Evolutionary conservation across 35 echinoderm and acorn worm species (phyloP).

Genomic region (Amphiura filiformis): DNA sequence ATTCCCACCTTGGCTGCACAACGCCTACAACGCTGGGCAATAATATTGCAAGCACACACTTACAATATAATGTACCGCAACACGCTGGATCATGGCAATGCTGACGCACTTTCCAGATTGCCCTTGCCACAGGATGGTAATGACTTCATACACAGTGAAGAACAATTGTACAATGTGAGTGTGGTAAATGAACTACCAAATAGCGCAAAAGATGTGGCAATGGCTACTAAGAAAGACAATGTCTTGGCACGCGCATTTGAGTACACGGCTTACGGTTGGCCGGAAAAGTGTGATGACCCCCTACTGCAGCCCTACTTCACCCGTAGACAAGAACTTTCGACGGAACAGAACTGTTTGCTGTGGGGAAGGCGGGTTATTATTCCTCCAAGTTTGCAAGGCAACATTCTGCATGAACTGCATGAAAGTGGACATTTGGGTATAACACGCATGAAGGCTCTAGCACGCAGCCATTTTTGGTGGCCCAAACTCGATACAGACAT

Average conservation of each 20-base stretch:
- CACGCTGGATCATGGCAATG: conserved; percentile 21
- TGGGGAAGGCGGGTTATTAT: conserved; percentile 48
- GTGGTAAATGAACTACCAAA: conserved; percentile 40
- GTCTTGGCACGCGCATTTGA: conserved; percentile 29
- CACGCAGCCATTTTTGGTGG: conserved; percentile 52
- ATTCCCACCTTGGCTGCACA: conserved; percentile 55
- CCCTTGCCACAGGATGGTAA: conserved; percentile 27
- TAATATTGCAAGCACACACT: conserved; percentile 30
- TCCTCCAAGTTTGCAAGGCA: background rate
- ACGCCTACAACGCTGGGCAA: conserved; percentile 55
- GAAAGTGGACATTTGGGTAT: conserved; percentile 54
- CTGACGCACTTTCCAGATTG: conserved; percentile 40
- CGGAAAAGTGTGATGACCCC: background rate
- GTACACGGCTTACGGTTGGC: conserved; percentile 34
- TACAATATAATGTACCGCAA: conserved; percentile 23
- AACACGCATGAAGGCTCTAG: conserved; percentile 39
- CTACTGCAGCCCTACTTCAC: conserved; percentile 4
- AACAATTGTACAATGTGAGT: conserved; percentile 21
- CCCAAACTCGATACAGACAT: conserved; percentile 51
- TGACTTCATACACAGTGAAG: background rate
- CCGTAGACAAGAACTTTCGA: conserved; percentile 21
- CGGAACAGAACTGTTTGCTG: conserved; percentile 36
- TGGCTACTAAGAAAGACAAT: conserved; percentile 27
- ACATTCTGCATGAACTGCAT: conserved; percentile 39
- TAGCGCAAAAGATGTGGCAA: conserved; percentile 35